Evolutionary conservation across 2,888 invertebrate genomes (phyloP).

Genomic region (Eretmocerus hayati): DNA sequence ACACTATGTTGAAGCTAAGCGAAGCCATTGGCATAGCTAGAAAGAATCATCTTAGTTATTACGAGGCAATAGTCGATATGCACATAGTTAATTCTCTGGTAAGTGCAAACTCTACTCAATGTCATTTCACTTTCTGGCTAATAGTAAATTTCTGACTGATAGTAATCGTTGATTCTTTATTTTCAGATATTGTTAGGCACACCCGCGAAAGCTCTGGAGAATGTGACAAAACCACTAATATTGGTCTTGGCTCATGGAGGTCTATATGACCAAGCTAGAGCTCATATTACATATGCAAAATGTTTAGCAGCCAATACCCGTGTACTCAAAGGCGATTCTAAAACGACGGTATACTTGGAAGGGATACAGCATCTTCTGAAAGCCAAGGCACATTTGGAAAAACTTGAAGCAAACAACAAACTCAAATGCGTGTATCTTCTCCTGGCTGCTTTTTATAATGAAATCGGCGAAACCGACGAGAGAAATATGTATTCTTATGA

Average conservation of each 20-base stretch:
- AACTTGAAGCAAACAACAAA: slow-evolving; percentile 69
- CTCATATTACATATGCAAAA: slow-evolving; percentile 68
- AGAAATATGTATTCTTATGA: slow-evolving; percentile 78
- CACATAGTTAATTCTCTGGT: slow-evolving; percentile 71
- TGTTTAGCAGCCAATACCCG: slow-evolving; percentile 66
- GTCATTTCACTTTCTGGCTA: no score
- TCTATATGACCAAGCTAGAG: slow-evolving; percentile 72
- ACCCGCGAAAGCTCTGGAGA: slow-evolving; percentile 65
- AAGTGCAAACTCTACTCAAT: no score
- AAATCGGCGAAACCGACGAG: slow-evolving; percentile 62
- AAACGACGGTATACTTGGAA: slow-evolving; percentile 51
- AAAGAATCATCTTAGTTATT: slow-evolving; percentile 69
- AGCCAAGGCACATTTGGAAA: slow-evolving; percentile 63
- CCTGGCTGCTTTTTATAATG: slow-evolving; percentile 61
- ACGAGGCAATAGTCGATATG: slow-evolving; percentile 67
- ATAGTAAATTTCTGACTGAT: no score
- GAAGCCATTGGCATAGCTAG: slow-evolving; percentile 69
- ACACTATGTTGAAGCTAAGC: slow-evolving; percentile 54
- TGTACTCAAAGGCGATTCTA: slow-evolving; percentile 45
- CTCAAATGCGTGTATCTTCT: slow-evolving; percentile 67
- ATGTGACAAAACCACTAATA: slow-evolving; percentile 64
- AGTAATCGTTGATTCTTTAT: not conserved
- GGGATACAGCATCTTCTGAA: slow-evolving; percentile 58
- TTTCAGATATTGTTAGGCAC: slow-evolving; percentile 65
- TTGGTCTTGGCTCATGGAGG: slow-evolving; percentile 74